These are phyloP conservation scores for Nasonia giraulti DNA, from an alignment of 1,140 invertebrate species.

Conservation along the genomic window DNA sequence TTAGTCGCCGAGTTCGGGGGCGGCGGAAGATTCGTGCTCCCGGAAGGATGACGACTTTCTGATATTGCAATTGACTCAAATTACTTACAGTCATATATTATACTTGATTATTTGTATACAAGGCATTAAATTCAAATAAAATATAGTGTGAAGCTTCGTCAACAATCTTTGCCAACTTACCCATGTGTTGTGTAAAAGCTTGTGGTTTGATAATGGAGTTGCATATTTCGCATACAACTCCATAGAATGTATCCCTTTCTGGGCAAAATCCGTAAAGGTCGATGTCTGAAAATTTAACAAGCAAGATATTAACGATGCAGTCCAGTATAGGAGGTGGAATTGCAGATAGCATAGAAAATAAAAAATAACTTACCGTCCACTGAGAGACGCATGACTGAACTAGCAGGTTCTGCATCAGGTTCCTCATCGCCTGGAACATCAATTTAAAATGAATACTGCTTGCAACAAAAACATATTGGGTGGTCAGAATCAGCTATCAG, in stretches of 20 bases:
- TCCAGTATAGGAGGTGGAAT: neutral
- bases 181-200: slow-evolving; percentile 76
- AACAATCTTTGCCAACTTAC: too few species aligned
- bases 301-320: neutral
- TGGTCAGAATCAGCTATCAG: too few species aligned
- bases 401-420: slow-evolving; percentile 66
- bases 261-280: slow-evolving; percentile 79
- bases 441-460: neutral
- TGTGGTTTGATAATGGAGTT: slow-evolving; percentile 79
- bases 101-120: too few species aligned
- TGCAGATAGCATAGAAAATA: neutral
- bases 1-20: slow-evolving; percentile 65
- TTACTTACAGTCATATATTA: too few species aligned
- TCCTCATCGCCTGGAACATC: slow-evolving; percentile 70
- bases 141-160: slow-evolving; percentile 19
- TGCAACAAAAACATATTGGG: too few species aligned
- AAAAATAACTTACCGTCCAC: slow-evolving; percentile 65
- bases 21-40: slow-evolving; percentile 65
- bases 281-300: slow-evolving; percentile 71
- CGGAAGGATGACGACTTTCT: slow-evolving; percentile 71
- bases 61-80: slow-evolving; percentile 10
- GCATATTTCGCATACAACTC: slow-evolving; percentile 80
- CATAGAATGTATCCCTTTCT: slow-evolving; percentile 78
- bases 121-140: too few species aligned
- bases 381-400: slow-evolving; percentile 69